These are phyloP conservation scores for Trogon melanurus DNA, from an alignment of 2,113 vertebrate species.

Conservation along the genomic window DNA sequence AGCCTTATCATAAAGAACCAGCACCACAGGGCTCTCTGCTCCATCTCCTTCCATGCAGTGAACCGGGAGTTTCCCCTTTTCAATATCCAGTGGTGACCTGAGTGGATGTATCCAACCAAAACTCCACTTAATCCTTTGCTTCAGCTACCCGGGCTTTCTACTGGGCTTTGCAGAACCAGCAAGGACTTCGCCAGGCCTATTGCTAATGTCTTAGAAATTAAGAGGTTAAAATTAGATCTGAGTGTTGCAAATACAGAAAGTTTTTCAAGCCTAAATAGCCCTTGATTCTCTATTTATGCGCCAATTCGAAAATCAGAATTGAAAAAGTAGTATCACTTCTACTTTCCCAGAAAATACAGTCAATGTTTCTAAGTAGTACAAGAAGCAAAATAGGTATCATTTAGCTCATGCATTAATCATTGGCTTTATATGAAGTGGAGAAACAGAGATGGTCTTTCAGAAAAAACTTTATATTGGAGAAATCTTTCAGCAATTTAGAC, in stretches of 20 bases:
- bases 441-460: neutral
- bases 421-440: neutral
- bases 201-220: neutral
- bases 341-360: neutral
- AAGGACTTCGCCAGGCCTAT: neutral
- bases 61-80: neutral
- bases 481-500: neutral
- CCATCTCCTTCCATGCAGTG: neutral
- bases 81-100: neutral
- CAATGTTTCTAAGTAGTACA: neutral
- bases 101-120: neutral
- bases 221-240: neutral
- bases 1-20: neutral
- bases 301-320: neutral
- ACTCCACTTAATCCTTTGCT: neutral
- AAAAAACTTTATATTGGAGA: neutral
- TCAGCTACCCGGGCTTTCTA: neutral
- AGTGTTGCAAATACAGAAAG: neutral
- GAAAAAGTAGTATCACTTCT: neutral
- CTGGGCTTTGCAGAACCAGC: neutral
- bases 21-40: neutral
- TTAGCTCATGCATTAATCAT: neutral
- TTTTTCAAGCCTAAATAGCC: neutral
- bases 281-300: neutral
- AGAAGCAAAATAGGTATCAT: neutral